phyloP scores from a whole-genome alignment of 1,140 invertebrate genomes.

The Drosophila neocordata region DNA sequence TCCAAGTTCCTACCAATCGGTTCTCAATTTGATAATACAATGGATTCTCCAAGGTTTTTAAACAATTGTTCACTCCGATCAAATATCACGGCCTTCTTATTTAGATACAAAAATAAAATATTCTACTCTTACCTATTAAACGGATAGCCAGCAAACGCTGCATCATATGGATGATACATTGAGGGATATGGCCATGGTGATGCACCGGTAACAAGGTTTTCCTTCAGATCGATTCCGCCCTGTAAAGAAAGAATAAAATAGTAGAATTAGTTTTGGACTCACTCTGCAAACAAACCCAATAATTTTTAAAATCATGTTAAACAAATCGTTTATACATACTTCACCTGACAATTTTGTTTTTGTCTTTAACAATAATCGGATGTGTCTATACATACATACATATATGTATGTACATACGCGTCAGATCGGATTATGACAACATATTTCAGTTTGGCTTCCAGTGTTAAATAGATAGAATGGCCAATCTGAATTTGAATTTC shows the following conservation, averaged over 20 bases:
- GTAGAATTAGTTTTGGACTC: slow-evolving; percentile 20
- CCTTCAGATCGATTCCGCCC: slow-evolving; percentile 91
- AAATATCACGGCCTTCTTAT: not conserved
- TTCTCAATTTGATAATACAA: slow-evolving; percentile 3
- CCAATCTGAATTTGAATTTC: not conserved
- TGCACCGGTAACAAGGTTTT: slow-evolving; percentile 91
- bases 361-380: not conserved
- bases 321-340: slow-evolving; percentile 78
- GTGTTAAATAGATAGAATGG: not conserved
- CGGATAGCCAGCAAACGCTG: slow-evolving; percentile 93
- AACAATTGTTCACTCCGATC: not conserved
- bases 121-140: slow-evolving; percentile 93
- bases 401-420: too few relatives aligned
- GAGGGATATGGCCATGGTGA: slow-evolving; percentile 93
- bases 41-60: not conserved
- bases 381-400: slow-evolving; percentile 5
- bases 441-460: too few relatives aligned
- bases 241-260: slow-evolving; percentile 45
- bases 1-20: slow-evolving; percentile 22
- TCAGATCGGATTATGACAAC: too few relatives aligned
- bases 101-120: slow-evolving; percentile 7
- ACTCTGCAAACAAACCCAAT: too few relatives aligned
- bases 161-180: slow-evolving; percentile 94
- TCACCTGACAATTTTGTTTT: slow-evolving; percentile 27
- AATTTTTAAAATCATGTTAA: slow-evolving; percentile 80